Base-by-base conservation (phyloP, 2,113 vertebrate genomes). In the Oryzias celebensis region DNA sequence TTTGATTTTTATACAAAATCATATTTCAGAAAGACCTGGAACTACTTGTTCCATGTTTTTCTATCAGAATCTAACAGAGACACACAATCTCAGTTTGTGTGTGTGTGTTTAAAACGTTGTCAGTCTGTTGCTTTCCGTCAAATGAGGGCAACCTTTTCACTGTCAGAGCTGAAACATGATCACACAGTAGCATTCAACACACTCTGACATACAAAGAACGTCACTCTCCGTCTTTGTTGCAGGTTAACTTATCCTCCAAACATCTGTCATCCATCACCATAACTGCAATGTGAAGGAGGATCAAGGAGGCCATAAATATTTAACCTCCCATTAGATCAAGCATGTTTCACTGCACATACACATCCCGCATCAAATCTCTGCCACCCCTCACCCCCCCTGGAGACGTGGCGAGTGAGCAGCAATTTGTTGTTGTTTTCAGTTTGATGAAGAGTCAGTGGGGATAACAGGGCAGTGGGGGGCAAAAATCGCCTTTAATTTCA, bases 401-500 rank as follows among this genome's bases (percentile, higher is more conserved):
- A 36, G 49, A 59, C 22, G 50, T 71, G 83, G 58, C 14, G 65
- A 83, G 62, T 61, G 66, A 85, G 59, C 62, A 17, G 57, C 47
- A 77, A 68, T 68, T 65, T 68, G 57, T 73, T 69, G 62, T 73
- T 59, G 52, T 80, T 45, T 67, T 23, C 50, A 54, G 49, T 52
- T 72, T 85, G 75, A 78, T 77, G 77, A 68, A 61, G 66, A 71
- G 75, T 74, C 75, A 68, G 24, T 15, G 23, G 76, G 53, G 71
- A 82, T 2, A 14, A 5, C 23, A 62, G 68, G 54, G 77, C 73
- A 75, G 68, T 20, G 44, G 58, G 72, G 64, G 64, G 56, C 36
- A 36, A 36, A 36, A 36, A 36, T 36, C 36, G 71, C 62, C 61
- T 90, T 87, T 73, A 52, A 83, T 87, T 89, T 84, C 83, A 83